Conservation (phyloP, 1,140 invertebrate genomes). For the Listronotus oregonensis region DNA sequence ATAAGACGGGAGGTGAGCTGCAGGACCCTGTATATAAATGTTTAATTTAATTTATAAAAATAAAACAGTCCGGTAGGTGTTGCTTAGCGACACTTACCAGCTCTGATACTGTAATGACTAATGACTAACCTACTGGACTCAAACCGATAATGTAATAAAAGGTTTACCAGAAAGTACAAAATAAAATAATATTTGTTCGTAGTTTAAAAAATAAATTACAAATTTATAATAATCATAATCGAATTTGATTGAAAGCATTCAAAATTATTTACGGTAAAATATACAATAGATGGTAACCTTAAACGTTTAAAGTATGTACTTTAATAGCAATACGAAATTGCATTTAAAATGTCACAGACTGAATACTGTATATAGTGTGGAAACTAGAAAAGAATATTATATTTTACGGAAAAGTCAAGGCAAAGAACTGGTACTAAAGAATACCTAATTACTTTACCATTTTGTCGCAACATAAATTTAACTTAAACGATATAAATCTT, state of each 20-base stretch:
- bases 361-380: neutral
- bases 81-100: too few species aligned
- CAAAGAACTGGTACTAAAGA: slow-evolving; percentile 7
- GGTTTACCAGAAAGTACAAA: too few species aligned
- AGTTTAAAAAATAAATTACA: too few species aligned
- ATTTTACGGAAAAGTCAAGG: slow-evolving; percentile 22
- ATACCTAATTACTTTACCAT: slow-evolving; percentile 21
- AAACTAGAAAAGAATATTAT: slow-evolving; percentile 17
- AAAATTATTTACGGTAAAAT: slow-evolving; percentile 17
- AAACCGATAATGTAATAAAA: too few species aligned
- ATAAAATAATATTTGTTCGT: too few species aligned
- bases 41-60: too few species aligned
- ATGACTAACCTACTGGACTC: too few species aligned
- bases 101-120: too few species aligned
- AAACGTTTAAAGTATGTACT: slow-evolving; percentile 5
- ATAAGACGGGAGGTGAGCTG: too few species aligned
- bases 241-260: slow-evolving; percentile 11
- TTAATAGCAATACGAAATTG: neutral
- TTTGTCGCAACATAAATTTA: slow-evolving; percentile 23
- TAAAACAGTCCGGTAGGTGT: too few species aligned
- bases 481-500: slow-evolving; percentile 22
- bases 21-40: too few species aligned
- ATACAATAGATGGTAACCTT: slow-evolving; percentile 1
- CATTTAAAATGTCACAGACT: slow-evolving; percentile 12
- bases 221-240: too few species aligned